phyloP scores from a whole-genome alignment of 2,797 vertebrate genomes.

The Oreochromis grahami region DNA sequence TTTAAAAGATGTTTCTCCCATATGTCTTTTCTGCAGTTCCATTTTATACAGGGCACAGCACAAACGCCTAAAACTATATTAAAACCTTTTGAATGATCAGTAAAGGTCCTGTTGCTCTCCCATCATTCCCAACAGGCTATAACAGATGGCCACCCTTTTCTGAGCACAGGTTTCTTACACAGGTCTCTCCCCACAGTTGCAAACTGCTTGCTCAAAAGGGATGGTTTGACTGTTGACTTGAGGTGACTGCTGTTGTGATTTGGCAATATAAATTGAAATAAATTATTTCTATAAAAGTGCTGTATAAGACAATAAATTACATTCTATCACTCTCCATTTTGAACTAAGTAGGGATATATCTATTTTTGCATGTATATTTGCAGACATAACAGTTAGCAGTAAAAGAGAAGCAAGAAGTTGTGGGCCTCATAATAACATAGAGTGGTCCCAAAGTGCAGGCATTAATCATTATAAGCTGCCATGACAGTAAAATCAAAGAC shows the following conservation, averaged over 20 bases:
- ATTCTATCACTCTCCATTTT: neutral
- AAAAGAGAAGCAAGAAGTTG: slow-evolving; percentile 22
- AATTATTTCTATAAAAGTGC: neutral
- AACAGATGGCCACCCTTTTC: neutral
- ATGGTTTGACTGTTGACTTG: neutral
- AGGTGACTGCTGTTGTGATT: neutral
- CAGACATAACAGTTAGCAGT: slow-evolving; percentile 1
- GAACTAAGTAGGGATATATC: neutral
- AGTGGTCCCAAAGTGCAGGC: slow-evolving; percentile 67
- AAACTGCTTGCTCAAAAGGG: neutral
- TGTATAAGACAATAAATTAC: neutral
- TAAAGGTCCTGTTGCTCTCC: neutral
- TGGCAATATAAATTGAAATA: neutral
- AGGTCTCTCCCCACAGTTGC: neutral
- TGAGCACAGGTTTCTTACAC: neutral
- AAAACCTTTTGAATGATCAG: neutral
- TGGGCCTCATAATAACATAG: slow-evolving; percentile 9
- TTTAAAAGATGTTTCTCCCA: neutral
- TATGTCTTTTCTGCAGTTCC: neutral
- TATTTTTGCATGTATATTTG: neutral
- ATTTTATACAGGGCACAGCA: neutral
- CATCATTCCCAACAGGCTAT: neutral
- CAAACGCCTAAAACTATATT: neutral
- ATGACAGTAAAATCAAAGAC: slow-evolving; percentile 79
- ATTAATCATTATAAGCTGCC: slow-evolving; percentile 81